Evolutionary conservation across 1,140 invertebrate genomes (phyloP).

Genomic region (Brachionus rubens): DNA sequence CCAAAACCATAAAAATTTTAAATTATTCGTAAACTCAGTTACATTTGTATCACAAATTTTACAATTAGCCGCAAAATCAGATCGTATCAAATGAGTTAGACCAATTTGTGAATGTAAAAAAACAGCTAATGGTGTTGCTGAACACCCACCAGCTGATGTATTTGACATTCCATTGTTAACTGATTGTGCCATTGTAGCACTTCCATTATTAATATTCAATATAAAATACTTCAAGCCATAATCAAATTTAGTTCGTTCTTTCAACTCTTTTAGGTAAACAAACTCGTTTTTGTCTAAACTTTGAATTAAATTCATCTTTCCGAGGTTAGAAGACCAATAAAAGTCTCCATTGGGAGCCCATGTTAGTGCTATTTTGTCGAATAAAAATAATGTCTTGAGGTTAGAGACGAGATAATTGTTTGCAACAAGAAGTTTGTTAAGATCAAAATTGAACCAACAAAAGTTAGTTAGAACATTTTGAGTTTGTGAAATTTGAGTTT

Average conservation of each 20-base stretch:
- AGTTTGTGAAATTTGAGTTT: neutral
- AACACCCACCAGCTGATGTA: neutral
- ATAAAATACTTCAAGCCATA: conserved; percentile 42
- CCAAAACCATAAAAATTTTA: conserved; percentile 27
- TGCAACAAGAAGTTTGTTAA: neutral
- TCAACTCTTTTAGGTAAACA: conserved; percentile 11
- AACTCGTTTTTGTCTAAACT: conserved; percentile 19
- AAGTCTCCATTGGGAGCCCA: conserved; percentile 20
- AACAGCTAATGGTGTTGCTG: conserved; percentile 23
- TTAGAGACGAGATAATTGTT: conserved; percentile 9
- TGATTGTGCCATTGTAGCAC: neutral
- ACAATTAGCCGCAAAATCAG: conserved; percentile 18
- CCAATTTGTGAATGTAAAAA: neutral
- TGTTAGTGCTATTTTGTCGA: neutral
- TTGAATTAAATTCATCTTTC: conserved; percentile 1
- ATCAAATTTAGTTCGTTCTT: neutral
- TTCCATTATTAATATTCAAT: conserved; percentile 14
- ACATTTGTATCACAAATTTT: conserved; percentile 6
- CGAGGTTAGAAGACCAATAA: conserved; percentile 34
- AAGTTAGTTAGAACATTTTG: conserved; percentile 17
- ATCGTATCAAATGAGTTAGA: neutral
- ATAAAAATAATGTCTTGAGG: neutral
- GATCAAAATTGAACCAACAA: conserved; percentile 36
- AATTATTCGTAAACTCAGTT: neutral
- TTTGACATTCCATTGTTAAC: neutral